A percentile compares a stretch with the other conserved stretches of the same genome.
Evolutionary conservation across 2,113 vertebrate species (phyloP).

Genomic region (Empidonax alnorum): DNA sequence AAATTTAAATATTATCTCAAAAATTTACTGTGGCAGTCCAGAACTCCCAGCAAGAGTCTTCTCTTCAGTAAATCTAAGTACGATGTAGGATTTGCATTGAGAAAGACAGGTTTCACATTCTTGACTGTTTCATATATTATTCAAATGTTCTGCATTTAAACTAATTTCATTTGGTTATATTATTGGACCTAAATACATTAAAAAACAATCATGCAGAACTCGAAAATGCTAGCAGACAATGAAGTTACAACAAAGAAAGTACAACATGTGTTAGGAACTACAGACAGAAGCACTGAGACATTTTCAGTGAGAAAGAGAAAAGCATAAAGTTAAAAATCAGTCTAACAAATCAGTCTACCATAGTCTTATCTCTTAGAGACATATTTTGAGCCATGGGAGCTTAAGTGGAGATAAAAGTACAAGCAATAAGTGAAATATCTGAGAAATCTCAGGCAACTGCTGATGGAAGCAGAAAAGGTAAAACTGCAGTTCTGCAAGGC

Average conservation of each 20-base stretch:
- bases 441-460: neutral
- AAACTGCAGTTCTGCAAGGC: neutral
- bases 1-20: neutral
- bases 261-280: neutral
- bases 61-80: neutral
- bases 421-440: conserved; percentile 17
- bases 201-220: neutral
- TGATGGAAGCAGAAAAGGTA: conserved; percentile 47
- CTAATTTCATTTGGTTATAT: neutral
- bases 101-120: neutral
- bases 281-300: neutral
- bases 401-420: conserved; percentile 31
- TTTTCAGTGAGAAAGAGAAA: neutral
- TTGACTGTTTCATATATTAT: neutral
- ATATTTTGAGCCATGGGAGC: conserved; percentile 19
- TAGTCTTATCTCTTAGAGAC: conserved; percentile 17
- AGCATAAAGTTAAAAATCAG: conserved; percentile 24
- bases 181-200: neutral
- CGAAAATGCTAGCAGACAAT: neutral
- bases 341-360: neutral
- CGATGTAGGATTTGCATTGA: neutral
- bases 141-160: neutral
- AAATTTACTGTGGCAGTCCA: neutral
- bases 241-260: neutral
- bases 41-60: neutral